A percentile compares a stretch with the other conserved stretches of the same genome.
Evolutionary conservation across 1,140 invertebrate species (phyloP).

Genomic region (Bombus pascuorum): DNA sequence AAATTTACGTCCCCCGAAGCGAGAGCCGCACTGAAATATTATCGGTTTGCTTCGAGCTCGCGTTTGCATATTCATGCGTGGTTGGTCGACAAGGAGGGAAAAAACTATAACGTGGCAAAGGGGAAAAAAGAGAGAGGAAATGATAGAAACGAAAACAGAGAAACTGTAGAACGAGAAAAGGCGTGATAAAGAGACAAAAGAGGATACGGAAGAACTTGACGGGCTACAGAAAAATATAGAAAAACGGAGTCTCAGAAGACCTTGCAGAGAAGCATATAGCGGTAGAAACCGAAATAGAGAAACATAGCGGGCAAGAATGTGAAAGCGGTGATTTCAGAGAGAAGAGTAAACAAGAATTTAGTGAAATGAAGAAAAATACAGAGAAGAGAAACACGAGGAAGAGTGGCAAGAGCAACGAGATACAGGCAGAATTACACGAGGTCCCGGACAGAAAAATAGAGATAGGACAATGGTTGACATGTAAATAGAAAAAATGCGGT

Average conservation of each 20-base stretch:
- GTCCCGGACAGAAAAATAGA: not conserved
- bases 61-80: constrained; percentile 76
- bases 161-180: not conserved
- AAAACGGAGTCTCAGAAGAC: not conserved
- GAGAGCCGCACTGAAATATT: constrained; percentile 69
- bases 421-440: not conserved
- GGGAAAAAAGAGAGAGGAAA: not conserved
- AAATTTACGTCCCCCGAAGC: constrained; percentile 67
- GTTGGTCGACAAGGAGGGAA: not conserved
- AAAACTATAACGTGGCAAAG: not conserved
- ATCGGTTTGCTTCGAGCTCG: constrained; percentile 68
- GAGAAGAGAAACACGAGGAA: not conserved
- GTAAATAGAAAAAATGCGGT: not conserved
- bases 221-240: not conserved
- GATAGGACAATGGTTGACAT: not conserved
- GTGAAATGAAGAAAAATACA: not conserved
- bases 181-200: not conserved
- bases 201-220: too few relatives aligned
- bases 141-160: not conserved
- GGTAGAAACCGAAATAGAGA: not conserved
- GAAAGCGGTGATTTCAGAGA: not conserved
- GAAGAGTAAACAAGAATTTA: constrained; percentile 1
- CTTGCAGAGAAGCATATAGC: not conserved
- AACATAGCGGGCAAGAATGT: not conserved
- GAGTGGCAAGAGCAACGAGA: not conserved